Evolutionary conservation across 2,113 vertebrate species (phyloP).

Genomic region (Puntigrus tetrazona): DNA sequence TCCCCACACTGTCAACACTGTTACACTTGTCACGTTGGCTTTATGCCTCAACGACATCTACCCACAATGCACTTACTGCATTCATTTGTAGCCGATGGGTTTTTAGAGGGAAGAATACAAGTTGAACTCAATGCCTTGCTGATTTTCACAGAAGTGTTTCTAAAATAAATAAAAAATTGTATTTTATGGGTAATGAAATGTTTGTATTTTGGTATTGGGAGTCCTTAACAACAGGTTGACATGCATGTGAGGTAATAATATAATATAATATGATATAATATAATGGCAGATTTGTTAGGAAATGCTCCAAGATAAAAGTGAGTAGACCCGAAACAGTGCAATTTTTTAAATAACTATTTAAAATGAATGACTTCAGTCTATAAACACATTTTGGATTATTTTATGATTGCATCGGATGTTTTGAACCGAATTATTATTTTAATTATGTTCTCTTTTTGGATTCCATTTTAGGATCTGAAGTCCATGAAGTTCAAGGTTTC

Average conservation of each 20-base stretch:
- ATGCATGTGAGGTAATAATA: too few species aligned
- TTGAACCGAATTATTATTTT: conserved; percentile 9
- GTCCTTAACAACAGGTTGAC: too few species aligned
- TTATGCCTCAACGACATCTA: background rate
- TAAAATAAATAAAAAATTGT: background rate
- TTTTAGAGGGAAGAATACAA: background rate
- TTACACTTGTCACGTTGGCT: background rate
- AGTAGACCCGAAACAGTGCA: background rate
- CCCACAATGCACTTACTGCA: background rate
- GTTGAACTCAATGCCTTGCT: background rate
- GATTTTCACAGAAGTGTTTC: background rate
- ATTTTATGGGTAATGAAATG: too few species aligned
- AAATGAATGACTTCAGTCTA: too few species aligned
- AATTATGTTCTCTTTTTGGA: conserved; percentile 42
- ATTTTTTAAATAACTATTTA: background rate
- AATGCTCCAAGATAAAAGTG: too few species aligned
- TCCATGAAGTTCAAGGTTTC: conserved; percentile 70
- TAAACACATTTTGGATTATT: too few species aligned
- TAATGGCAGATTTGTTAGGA: background rate
- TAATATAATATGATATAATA: background rate
- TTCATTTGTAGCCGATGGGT: background rate
- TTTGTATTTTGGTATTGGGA: too few species aligned
- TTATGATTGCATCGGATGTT: background rate
- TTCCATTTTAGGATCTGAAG: conserved; percentile 53
- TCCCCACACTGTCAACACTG: background rate